Conservation (phyloP, 1,140 invertebrate species). For the Onthophagus taurus region DNA sequence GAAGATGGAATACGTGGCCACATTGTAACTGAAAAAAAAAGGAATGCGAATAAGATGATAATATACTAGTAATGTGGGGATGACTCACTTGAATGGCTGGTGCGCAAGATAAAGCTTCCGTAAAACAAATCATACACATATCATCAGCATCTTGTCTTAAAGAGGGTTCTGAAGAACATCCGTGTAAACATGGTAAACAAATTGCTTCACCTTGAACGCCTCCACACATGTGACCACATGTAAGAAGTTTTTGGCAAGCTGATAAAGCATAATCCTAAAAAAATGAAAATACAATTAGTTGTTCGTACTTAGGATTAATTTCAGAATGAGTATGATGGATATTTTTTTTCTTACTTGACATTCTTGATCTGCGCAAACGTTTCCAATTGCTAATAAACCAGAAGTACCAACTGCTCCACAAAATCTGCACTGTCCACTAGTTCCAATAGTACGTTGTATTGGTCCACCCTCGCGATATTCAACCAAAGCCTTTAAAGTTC, state of each 20-base stretch:
- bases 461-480: slow-evolving; percentile 77
- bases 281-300: not conserved
- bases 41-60: not conserved
- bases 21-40: slow-evolving; percentile 66
- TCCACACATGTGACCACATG: slow-evolving; percentile 88
- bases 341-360: slow-evolving; percentile 56
- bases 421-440: slow-evolving; percentile 80
- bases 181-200: slow-evolving; percentile 85
- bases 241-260: slow-evolving; percentile 72
- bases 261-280: slow-evolving; percentile 69
- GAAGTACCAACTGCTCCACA: slow-evolving; percentile 78
- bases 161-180: slow-evolving; percentile 50
- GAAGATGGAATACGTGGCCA: slow-evolving; percentile 92
- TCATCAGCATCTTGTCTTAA: slow-evolving; percentile 93
- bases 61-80: not conserved
- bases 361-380: slow-evolving; percentile 87
- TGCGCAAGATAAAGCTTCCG: slow-evolving; percentile 86
- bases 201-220: slow-evolving; percentile 73
- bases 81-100: slow-evolving; percentile 72
- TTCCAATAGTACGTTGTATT: slow-evolving; percentile 37
- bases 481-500: slow-evolving; percentile 85
- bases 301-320: not conserved
- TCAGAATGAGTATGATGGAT: not conserved
- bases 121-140: slow-evolving; percentile 99
- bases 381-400: slow-evolving; percentile 80